These are phyloP conservation scores for Salpingus planirostris DNA, from an alignment of 2,888 invertebrate species.

Conservation along the genomic window DNA sequence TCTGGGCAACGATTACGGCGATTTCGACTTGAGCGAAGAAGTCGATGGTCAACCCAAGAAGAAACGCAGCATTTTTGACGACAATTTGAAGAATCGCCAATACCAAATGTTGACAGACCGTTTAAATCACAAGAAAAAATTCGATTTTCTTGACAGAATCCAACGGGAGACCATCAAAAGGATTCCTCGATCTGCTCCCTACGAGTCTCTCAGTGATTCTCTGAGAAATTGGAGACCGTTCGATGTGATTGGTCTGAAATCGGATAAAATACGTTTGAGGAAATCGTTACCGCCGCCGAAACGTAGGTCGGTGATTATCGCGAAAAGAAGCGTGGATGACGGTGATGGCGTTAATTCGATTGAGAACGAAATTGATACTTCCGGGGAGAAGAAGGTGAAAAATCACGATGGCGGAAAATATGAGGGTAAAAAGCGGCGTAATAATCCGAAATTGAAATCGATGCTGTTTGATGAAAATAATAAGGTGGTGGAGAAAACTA, in stretches of 20 bases:
- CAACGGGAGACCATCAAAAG: not conserved
- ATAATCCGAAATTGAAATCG: no score
- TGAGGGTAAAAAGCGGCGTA: no score
- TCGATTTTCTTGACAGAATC: slow-evolving; percentile 7
- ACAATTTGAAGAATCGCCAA: slow-evolving; percentile 12
- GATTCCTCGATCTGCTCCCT: slow-evolving; percentile 13
- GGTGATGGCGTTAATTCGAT: slow-evolving; percentile 9
- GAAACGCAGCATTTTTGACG: no score
- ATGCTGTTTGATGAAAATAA: no score
- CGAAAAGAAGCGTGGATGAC: slow-evolving; percentile 12
- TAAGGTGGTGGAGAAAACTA: no score
- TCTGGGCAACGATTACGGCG: no score
- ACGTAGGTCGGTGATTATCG: no score
- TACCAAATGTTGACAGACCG: slow-evolving; percentile 17
- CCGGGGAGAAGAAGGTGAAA: slow-evolving; percentile 19
- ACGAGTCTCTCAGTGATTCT: slow-evolving; percentile 18
- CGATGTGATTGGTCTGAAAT: slow-evolving; percentile 17
- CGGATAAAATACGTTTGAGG: no score
- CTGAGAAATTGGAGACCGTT: slow-evolving; percentile 22
- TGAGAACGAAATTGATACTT: slow-evolving; percentile 22
- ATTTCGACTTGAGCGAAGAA: no score
- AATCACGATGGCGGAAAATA: no score
- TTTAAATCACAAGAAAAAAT: slow-evolving; percentile 16
- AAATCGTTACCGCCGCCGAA: no score
- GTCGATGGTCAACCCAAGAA: no score